These are phyloP conservation scores for Alosa sapidissima DNA, from an alignment of 2,797 vertebrate genomes.

Conservation along the genomic window DNA sequence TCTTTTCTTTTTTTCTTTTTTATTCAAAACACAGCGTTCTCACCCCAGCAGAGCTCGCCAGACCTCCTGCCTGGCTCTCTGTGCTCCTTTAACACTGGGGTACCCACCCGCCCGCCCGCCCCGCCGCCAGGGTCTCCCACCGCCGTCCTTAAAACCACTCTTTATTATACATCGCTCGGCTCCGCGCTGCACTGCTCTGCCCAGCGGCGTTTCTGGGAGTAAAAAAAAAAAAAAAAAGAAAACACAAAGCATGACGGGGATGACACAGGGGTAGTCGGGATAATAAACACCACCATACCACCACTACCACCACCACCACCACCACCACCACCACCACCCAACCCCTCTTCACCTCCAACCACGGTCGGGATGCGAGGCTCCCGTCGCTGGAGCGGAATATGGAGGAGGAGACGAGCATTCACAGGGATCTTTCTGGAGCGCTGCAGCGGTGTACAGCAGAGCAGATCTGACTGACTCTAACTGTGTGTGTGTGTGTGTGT, in stretches of 20 bases:
- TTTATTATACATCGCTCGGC: conserved; percentile 11
- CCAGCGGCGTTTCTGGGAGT: conserved; percentile 9
- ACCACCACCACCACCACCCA: background rate
- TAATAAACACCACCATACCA: background rate
- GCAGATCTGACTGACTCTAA: background rate
- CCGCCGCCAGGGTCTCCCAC: background rate
- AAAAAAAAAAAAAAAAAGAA: no score
- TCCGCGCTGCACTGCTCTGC: background rate
- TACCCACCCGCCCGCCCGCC: background rate
- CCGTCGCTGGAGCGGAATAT: background rate
- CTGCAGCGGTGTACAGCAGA: background rate
- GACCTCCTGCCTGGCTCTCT: background rate
- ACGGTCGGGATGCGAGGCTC: background rate
- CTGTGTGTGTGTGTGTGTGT: background rate
- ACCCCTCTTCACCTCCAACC: background rate
- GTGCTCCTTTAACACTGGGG: background rate
- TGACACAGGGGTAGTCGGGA: background rate
- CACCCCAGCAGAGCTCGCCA: background rate
- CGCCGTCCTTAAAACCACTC: conserved; percentile 4
- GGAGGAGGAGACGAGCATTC: background rate
- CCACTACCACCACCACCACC: background rate
- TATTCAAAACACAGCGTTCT: conserved; percentile 1
- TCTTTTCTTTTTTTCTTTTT: background rate
- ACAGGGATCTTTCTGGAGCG: background rate
- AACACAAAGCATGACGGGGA: background rate